A percentile compares a stretch with the other conserved stretches of the same genome.
These are phyloP conservation scores for Bubo blakistoni DNA, from an alignment of 2,113 vertebrate genomes.

Conservation along the genomic window DNA sequence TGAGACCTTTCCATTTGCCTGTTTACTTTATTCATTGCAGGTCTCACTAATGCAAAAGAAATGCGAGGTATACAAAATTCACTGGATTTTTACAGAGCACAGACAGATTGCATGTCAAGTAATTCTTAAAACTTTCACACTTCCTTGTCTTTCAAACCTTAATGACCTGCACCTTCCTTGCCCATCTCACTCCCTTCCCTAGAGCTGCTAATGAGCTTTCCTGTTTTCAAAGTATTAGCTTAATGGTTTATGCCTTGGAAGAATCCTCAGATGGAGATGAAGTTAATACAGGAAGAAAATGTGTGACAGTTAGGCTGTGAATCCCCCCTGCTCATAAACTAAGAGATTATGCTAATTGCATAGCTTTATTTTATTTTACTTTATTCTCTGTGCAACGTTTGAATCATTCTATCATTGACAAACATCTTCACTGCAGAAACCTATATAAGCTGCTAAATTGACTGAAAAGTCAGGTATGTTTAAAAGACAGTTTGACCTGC, in stretches of 20 bases:
- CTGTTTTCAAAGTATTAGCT: not conserved
- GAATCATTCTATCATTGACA: not conserved
- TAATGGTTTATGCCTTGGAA: not conserved
- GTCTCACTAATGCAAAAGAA: not conserved
- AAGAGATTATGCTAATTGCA: not conserved
- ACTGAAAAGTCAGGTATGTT: not conserved
- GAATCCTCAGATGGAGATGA: not conserved
- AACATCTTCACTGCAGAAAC: not conserved
- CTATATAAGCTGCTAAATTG: not conserved
- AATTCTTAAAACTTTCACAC: not conserved
- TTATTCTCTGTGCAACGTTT: not conserved
- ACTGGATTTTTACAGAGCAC: not conserved
- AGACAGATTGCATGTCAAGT: not conserved
- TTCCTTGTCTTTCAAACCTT: conserved; percentile 10
- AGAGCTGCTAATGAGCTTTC: conserved; percentile 40
- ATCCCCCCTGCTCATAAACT: not conserved
- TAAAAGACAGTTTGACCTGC: not conserved
- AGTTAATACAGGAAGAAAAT: conserved; percentile 12
- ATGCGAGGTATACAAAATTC: not conserved
- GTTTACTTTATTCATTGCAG: not conserved
- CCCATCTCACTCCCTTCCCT: not conserved
- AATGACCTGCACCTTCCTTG: not conserved
- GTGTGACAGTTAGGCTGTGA: not conserved
- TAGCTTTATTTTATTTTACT: not conserved
- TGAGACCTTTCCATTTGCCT: not conserved